phyloP scores from a whole-genome alignment of 2,113 vertebrate genomes.

The Danio rerio region DNA sequence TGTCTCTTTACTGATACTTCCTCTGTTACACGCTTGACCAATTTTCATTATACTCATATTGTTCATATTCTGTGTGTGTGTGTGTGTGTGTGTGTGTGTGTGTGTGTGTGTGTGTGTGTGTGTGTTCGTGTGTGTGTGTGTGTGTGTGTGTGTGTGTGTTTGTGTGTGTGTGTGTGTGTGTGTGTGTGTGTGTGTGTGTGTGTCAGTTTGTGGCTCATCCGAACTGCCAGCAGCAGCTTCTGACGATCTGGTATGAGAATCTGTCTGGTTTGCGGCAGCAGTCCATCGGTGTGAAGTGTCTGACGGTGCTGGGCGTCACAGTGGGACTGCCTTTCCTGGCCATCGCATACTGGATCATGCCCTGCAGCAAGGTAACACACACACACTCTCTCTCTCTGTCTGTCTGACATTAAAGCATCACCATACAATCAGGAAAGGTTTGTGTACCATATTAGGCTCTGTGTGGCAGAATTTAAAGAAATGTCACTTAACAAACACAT shows the following conservation, averaged over 20 bases:
- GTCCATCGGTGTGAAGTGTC: slow-evolving; percentile 93
- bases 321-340: slow-evolving; percentile 94
- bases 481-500: no score
- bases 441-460: no score
- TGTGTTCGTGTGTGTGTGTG: background rate
- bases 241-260: slow-evolving; percentile 98
- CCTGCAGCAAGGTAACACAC: slow-evolving; percentile 92
- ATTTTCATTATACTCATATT: no score
- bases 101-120: background rate
- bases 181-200: slow-evolving; percentile 35
- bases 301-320: slow-evolving; percentile 93
- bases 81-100: no score
- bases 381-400: no score
- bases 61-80: no score
- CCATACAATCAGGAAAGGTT: no score
- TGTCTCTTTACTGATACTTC: no score
- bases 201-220: slow-evolving; percentile 95
- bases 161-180: background rate
- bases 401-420: no score
- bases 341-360: slow-evolving; percentile 95
- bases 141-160: no score
- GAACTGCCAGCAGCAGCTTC: slow-evolving; percentile 96
- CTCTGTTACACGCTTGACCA: no score
- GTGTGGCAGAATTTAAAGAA: no score
- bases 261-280: slow-evolving; percentile 93